Evolutionary conservation across 2,888 invertebrate species (phyloP).

Genomic region (Hermaeophaga mercurialis): DNA sequence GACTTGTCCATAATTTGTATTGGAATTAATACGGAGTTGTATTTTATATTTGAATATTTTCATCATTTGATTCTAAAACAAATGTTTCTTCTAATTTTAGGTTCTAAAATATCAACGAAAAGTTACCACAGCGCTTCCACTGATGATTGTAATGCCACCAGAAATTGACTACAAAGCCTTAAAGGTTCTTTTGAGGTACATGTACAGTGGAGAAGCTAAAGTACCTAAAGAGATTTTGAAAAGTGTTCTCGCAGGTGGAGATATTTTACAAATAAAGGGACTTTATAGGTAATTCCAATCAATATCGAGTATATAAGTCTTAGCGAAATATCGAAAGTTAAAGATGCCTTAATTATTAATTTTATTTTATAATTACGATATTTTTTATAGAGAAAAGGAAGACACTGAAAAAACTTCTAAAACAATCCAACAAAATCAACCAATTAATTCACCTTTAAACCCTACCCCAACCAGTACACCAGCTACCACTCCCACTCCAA

Average conservation of each 20-base stretch:
- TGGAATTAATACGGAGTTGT: too few relatives aligned
- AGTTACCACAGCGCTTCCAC: constrained; percentile 52
- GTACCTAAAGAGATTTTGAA: constrained; percentile 84
- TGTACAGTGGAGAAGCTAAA: constrained; percentile 82
- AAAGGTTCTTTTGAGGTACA: constrained; percentile 82
- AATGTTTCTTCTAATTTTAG: too few relatives aligned
- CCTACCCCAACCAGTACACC: constrained; percentile 13
- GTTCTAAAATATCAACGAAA: constrained; percentile 44
- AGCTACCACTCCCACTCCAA: constrained; percentile 17
- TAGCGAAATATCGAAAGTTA: neutral
- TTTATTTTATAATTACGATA: too few relatives aligned
- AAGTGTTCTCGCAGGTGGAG: constrained; percentile 80
- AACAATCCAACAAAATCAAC: constrained; percentile 18
- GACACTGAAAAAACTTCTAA: constrained; percentile 30
- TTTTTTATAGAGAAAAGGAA: constrained; percentile 57
- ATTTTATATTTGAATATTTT: too few relatives aligned
- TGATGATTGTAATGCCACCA: constrained; percentile 78
- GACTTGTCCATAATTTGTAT: too few relatives aligned
- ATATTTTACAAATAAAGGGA: constrained; percentile 79
- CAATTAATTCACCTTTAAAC: neutral
- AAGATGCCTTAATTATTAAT: neutral
- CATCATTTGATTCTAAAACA: too few relatives aligned
- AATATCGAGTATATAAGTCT: neutral
- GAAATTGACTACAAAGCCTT: constrained; percentile 81
- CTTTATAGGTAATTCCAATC: constrained; percentile 65